These are phyloP conservation scores for Bucorvus abyssinicus DNA, from an alignment of 2,797 vertebrate species.

Conservation along the genomic window DNA sequence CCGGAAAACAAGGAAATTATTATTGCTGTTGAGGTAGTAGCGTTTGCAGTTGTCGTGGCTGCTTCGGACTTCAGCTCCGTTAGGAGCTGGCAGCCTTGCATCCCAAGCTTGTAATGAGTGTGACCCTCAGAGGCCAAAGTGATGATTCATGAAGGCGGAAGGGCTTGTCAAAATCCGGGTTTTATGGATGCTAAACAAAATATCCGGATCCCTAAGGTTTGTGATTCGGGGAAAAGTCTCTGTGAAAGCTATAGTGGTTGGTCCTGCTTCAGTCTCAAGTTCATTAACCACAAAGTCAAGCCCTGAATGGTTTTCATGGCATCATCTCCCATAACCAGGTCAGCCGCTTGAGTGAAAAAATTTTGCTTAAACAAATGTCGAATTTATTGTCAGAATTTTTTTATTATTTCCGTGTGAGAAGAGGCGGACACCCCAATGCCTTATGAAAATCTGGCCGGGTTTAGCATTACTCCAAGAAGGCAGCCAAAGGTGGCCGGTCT, in stretches of 20 bases:
- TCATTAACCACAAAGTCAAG: background rate
- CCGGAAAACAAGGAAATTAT: background rate
- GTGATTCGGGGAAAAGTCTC: background rate
- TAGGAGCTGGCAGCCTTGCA: background rate
- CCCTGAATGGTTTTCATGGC: background rate
- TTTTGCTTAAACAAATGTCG: background rate
- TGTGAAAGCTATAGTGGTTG: background rate
- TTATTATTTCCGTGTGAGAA: background rate
- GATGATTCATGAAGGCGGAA: background rate
- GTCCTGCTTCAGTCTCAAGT: background rate
- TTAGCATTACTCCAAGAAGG: background rate
- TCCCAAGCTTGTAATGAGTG: fast-evolving
- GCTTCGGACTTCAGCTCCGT: background rate
- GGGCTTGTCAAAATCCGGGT: background rate
- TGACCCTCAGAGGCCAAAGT: slow-evolving; percentile 4
- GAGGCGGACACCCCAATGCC: background rate
- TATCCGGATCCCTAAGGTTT: background rate
- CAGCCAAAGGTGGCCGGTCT: background rate
- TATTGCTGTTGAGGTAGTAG: background rate
- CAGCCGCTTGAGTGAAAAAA: background rate
- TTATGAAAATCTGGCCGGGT: background rate
- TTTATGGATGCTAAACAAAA: slow-evolving; percentile 1
- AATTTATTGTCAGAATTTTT: background rate
- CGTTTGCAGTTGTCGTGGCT: background rate
- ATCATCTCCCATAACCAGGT: background rate